Evolutionary conservation across 2,888 invertebrate genomes (phyloP).

Genomic region (Hetaerina titia): DNA sequence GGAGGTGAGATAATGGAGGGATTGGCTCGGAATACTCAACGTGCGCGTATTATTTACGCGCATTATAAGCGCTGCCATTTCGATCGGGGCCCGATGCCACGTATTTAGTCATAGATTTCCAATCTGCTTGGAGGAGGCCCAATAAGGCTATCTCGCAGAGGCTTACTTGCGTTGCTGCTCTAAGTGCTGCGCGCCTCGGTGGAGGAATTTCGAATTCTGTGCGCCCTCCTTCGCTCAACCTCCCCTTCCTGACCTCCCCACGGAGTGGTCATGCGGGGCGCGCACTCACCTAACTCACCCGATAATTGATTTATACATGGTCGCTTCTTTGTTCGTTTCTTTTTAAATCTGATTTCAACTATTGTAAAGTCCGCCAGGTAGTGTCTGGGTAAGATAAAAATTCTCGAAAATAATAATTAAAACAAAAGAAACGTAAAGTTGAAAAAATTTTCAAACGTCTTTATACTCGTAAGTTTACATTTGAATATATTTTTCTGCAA

Average conservation of each 20-base stretch:
- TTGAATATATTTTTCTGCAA: too few species aligned
- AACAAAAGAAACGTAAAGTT: too few species aligned
- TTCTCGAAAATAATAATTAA: too few species aligned
- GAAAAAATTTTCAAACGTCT: too few species aligned
- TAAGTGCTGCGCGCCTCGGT: neutral
- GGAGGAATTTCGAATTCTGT: neutral
- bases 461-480: too few species aligned
- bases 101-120: constrained; percentile 50
- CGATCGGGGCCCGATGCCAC: constrained; percentile 49
- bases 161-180: neutral
- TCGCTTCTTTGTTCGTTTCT: too few species aligned
- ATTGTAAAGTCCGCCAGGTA: too few species aligned
- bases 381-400: too few species aligned
- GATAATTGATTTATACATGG: neutral
- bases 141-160: constrained; percentile 30
- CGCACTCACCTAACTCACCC: too few species aligned
- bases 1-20: constrained; percentile 64
- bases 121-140: neutral
- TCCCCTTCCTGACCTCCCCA: neutral
- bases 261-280: neutral
- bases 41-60: constrained; percentile 1
- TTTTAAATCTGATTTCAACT: too few species aligned
- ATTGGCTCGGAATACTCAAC: constrained; percentile 48
- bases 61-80: neutral
- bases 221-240: neutral